Base-by-base conservation (phyloP, 1,140 invertebrate species). In the Heliconius nattereri region DNA sequence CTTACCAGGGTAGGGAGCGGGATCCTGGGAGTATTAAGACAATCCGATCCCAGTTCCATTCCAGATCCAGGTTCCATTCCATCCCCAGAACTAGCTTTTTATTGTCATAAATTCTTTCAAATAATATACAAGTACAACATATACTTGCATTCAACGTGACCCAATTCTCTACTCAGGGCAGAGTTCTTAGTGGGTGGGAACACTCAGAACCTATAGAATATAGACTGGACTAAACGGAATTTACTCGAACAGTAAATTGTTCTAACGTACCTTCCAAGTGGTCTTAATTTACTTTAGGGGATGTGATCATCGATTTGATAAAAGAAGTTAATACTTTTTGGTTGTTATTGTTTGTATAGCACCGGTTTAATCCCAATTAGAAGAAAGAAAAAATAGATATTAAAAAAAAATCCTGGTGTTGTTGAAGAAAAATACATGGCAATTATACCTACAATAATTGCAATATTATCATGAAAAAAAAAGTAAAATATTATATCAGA, bases 81-180 rank as follows among this genome's bases (percentile, higher is more conserved):
- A n/a, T 16, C 3, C 6, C 8, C 6, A 54, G 1, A 19, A n/a
- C 20, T n/a, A 54, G 52, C 20, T 52, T n/a, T 20, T 54, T 2
- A 1, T 54, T 20, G n/a, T 60, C 9, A n/a, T 26, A 23, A 60
- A 60, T 1, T 60, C 57, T 9, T 60, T 26, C 23, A 60, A 23
- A 60, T 60, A 9, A 26, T 23, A 60, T 0, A 23, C 9, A 60
- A 60, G 9, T 13, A n/a, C 57, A 60, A 23, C 19, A 52, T 52
- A n/a, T 45, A 57, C 54, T 52, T 52, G 45, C 45, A 78, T 49
- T 71, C 70, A 77, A 71, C 60, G 75, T 71, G 75, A 75, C 74
- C 74, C 57, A 77, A 71, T 77, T 77, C 32, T 1, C 66, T 35
- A 60, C 57, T 23, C 23, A 66, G 60, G 54, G 11, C 26, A 26